Evolutionary conservation across 2,113 vertebrate genomes (phyloP), one percentile per base, ranked within the genome.

Genomic region (Tragulus kanchil): DNA sequence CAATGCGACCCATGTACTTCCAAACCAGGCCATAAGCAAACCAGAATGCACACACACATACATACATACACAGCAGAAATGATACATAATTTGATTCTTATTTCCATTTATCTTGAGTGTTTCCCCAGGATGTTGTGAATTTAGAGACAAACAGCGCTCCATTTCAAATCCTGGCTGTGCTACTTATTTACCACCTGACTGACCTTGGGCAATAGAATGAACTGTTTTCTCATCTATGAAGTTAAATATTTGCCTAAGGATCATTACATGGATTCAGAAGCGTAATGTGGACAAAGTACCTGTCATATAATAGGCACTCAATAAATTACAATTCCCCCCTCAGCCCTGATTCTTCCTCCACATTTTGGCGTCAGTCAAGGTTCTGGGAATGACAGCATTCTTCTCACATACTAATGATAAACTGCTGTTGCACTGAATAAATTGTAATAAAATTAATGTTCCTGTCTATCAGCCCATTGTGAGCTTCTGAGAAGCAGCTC

Each of bases 401-500:
- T 91, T 86, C 62, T 97, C 92, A 79, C 62, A 62, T 84, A 83
- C 45, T 95, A 95, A 96, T 86, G 89, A 87, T 93, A 93, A 94
- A 95, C 87, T 71, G 90, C 81, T 78, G 14, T 92, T 87, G 54
- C 90, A 71, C 92, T 93, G 95, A 93, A 98, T 97, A 97, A 93
- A 90, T 87, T 96, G 84, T 78, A 90, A 82, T 96, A 90, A 90
- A 96, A 92, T 87, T 71, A 85, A 58, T 61, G 28, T 91, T 94
- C 59, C 89, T 85, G 84, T 97, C 95, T 98, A 21, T 92, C 97
- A 97, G 92, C 59, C 94, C 50, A 85, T 59, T 94, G 78, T 96
- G 69, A 95, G 45, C 13, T 82, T 15, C 75, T 90, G 64, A 73
- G 88, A 90, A 71, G 19, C n/a, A 81, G 58, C 4, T 58, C 14